Base-by-base conservation (phyloP, 2,888 invertebrate genomes). In the Leptopilina myrica region DNA sequence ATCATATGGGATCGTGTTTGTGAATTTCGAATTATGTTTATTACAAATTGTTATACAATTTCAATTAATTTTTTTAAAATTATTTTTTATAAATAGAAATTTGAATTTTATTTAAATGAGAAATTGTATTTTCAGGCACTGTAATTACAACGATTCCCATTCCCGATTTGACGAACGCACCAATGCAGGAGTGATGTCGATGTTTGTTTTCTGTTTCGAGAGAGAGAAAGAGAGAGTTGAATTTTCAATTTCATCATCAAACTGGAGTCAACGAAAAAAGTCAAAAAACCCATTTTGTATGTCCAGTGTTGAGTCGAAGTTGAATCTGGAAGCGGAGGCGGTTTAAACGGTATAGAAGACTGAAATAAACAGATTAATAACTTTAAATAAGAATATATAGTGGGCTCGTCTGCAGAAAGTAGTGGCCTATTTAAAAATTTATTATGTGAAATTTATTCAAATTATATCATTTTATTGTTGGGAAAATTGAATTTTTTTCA, bases 101-200 rank as follows among this genome's bases (percentile, higher is more conserved):
- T 49, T 1, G 11, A 49, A 49, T 49, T 49, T 49, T 15, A 59
- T 7, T 59, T 15, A 59, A 59, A 7, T 59, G 15, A 0, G 14
- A 1, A 26, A 49, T 73, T 33, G 33, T 49, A 59, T 26, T 40
- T 43, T 83, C 78, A 89, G 89, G 88, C 59, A 84, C 82, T 65
- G 77, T 80, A 6, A 67, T 85, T 49, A 62, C 84, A 11, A 85
- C 85, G 59, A 77, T 86, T 46, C 83, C 83, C 64, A 81, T 89
- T 73, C 83, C 85, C 1, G 87, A 89, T 66, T 84, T 87, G 78
- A 86, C 87, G 26, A 80, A 83, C 40, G 77, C 78, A 66, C 87
- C 89, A 40, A 87, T 89, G 84, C 84, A 78, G 67, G 88, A 89
- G 75, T 85, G 77, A 82, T 11, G 14, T 9, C 11, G 33, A 15